Evolutionary conservation across 2,113 vertebrate species (phyloP).

Genomic region (Sceloporus tristichus): DNA sequence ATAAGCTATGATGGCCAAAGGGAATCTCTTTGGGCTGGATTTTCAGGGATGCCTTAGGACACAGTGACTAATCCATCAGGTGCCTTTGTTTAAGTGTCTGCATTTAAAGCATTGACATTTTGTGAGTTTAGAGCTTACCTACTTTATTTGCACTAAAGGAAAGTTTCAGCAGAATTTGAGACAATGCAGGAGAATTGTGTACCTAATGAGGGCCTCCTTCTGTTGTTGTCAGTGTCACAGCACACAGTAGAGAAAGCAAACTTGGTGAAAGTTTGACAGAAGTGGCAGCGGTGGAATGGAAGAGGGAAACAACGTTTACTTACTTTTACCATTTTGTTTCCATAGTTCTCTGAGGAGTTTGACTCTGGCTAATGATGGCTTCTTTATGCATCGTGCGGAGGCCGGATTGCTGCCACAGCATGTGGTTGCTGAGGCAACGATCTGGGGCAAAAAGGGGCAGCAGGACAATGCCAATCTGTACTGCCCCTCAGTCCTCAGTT

Average conservation of each 20-base stretch:
- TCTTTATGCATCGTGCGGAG: too few relatives aligned
- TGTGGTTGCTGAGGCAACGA: too few relatives aligned
- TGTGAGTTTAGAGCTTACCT: slow-evolving; percentile 73
- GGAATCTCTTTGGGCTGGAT: slow-evolving; percentile 51
- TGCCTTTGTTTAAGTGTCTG: slow-evolving; percentile 64
- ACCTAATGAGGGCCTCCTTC: slow-evolving; percentile 62
- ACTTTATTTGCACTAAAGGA: slow-evolving; percentile 75
- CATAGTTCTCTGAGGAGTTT: slow-evolving; percentile 28
- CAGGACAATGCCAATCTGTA: too few relatives aligned
- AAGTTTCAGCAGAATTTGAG: slow-evolving; percentile 79
- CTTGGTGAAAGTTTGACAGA: slow-evolving; percentile 44
- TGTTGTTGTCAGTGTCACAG: slow-evolving; percentile 62
- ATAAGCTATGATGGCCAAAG: slow-evolving; percentile 52
- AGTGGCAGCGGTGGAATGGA: slow-evolving; percentile 22
- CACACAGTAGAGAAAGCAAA: slow-evolving; percentile 36
- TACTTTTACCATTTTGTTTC: background rate
- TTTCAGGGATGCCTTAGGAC: slow-evolving; percentile 56
- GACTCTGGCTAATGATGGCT: background rate
- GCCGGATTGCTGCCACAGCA: too few relatives aligned
- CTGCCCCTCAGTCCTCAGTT: too few relatives aligned
- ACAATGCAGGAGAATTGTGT: slow-evolving; percentile 62
- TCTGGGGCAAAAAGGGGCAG: too few relatives aligned
- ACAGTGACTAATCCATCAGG: slow-evolving; percentile 70
- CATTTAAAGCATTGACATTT: slow-evolving; percentile 72
- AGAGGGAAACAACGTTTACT: slow-evolving; percentile 17